Conservation (phyloP, 2,113 vertebrate species). For the Cheirogaleus medius region DNA sequence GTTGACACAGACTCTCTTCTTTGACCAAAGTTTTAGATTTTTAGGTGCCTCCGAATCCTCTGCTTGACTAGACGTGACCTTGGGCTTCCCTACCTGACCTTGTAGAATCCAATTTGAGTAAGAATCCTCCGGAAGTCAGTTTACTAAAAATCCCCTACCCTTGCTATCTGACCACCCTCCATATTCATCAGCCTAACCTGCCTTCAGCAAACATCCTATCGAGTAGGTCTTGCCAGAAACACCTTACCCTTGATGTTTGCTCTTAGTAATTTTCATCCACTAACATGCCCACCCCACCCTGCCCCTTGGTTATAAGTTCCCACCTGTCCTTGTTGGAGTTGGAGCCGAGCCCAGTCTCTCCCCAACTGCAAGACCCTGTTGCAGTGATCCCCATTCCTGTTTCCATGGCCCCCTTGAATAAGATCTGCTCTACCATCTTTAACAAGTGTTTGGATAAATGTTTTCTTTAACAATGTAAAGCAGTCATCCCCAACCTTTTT, state of each 20-base stretch:
- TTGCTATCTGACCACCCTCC: neutral
- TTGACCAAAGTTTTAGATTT: neutral
- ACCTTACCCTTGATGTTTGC: neutral
- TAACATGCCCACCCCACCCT: neutral
- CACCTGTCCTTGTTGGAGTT: neutral
- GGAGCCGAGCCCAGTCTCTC: neutral
- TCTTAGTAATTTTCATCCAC: neutral
- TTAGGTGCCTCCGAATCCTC: neutral
- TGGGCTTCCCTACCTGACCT: neutral
- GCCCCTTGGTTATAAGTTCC: neutral
- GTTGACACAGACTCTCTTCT: neutral
- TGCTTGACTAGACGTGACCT: neutral
- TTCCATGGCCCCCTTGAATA: neutral
- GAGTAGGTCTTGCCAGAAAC: neutral
- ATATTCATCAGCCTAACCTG: neutral
- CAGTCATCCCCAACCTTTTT: too few relatives aligned
- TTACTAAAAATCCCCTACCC: neutral
- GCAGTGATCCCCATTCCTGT: neutral
- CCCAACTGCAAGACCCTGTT: neutral
- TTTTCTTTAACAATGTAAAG: neutral
- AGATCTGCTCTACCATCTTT: neutral
- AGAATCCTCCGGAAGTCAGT: neutral
- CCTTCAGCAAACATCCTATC: neutral
- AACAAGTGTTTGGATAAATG: neutral
- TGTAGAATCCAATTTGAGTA: neutral